Evolutionary conservation across 2,797 vertebrate species (phyloP), one percentile per base, ranked within the genome.

Genomic region (Leptatherina wallacei): DNA sequence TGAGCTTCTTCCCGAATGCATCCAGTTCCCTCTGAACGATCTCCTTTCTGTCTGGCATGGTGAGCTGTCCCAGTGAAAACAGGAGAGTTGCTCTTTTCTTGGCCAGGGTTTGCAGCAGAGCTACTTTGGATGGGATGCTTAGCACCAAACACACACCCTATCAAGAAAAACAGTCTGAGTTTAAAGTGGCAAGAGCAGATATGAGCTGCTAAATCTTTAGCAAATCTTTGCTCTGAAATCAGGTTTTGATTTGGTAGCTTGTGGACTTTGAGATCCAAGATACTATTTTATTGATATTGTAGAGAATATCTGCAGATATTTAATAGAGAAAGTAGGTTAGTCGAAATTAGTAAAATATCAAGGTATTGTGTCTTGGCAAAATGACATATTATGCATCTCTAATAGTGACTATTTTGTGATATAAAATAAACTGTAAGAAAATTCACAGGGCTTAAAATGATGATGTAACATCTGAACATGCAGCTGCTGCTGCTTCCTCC

Each of bases 1-100:
- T 96, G 83, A 97, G 94, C 69, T 96, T 96, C 91, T 98, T 98
- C 65, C 96, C 96, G 0, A 95, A 96, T 1, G 89, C 52, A 7
- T 94, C 95, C 57, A 98, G 92, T 49, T 92, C 92, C 44, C 92
- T 94, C 86, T 95, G 92, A 76, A 97, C 91, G 0, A 97, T 92
- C 73, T 86, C 93, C 75, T 80, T 96, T 56, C 94, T 88, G 71
- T 96, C 95, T 0, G 77, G 68, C 38, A 95, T 69, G 14, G 92
- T 91, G 38, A 97, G 94, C 24, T 88, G 91, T 16, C 91, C 93
- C 78, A 98, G 71, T 0, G 91, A 42, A 59, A 97, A 91, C 60
- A 91, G 60, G 0, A 85, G 12, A 0, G 88, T 67, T 6, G 85
- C 76, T 32, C 74, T 93, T 61, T 84, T 94, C 77, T 89, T 95